Evolutionary conservation across 2,888 invertebrate species (phyloP).

Genomic region (Pandemis cinnamomeana): DNA sequence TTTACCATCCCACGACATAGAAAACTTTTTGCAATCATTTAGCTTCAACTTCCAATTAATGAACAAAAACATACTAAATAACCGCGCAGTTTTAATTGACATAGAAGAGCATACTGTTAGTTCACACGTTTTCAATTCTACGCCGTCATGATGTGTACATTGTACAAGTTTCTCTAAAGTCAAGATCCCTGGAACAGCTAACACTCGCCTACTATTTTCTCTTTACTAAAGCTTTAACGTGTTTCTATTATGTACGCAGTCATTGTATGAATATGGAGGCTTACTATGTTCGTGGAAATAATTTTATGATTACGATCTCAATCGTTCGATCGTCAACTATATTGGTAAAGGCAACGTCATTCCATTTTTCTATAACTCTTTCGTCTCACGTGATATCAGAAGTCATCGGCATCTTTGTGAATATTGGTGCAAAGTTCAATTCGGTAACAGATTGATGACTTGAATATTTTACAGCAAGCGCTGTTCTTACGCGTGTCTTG

Average conservation of each 20-base stretch:
- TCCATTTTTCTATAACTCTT: background rate
- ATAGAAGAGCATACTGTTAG: slow-evolving; percentile 14
- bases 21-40: slow-evolving; percentile 24
- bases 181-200: slow-evolving; percentile 16
- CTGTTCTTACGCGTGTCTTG: background rate
- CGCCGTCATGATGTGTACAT: slow-evolving; percentile 11
- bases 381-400: background rate
- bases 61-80: slow-evolving; percentile 20
- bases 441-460: background rate
- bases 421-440: background rate
- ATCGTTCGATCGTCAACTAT: background rate
- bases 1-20: slow-evolving; percentile 27
- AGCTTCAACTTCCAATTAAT: slow-evolving; percentile 12
- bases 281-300: background rate
- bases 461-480: background rate
- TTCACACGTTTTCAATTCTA: slow-evolving; percentile 39
- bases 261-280: background rate
- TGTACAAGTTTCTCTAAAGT: slow-evolving; percentile 37
- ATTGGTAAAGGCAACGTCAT: background rate
- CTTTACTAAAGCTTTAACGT: slow-evolving; percentile 14
- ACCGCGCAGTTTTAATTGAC: slow-evolving; percentile 21
- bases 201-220: slow-evolving; percentile 20
- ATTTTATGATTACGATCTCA: background rate
- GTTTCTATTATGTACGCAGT: slow-evolving; percentile 7
- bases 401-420: background rate